Base-by-base conservation (phyloP, 2,888 invertebrate genomes). In the Eupithecia centaureata region DNA sequence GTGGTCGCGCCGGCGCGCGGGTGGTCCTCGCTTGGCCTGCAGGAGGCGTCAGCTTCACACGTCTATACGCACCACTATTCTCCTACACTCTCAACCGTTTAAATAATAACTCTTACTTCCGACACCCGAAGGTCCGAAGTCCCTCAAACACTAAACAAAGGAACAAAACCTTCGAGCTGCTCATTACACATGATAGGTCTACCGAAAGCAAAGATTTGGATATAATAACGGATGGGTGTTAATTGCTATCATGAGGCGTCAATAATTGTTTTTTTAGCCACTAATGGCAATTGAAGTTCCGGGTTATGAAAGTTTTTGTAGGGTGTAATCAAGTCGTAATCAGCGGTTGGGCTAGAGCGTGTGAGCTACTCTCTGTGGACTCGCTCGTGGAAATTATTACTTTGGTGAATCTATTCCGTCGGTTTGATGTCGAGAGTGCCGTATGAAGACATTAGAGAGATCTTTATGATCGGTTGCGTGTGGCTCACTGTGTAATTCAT, bases 241-340 rank as follows among this genome's bases (percentile, higher is more conserved):
- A 92, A 92, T 93, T 93, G 92, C 89, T 89, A 89, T 87, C 88
- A 89, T 88, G 88, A 89, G 89, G 90, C 89, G 89, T 90, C 88
- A 89, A 90, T 91, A 90, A 91, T 89, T 88, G 88, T 90, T 91
- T 90, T 89, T 91, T 91, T 87, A 84, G 85, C 83, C 84, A 86
- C 86, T 88, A 88, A 89, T 87, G 86, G 87, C 88, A 86, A 87
- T 86, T 82, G 85, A 88, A 90, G 90, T 91, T 92, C 91, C 91
- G 92, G 91, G 88, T 86, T 89, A 86, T 87, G 88, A 86, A 85
- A 86, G 89, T 92, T 93, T 93, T 92, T 93, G 91, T 92, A 79
- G 85, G 81, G 87, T 92, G 84, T 89, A 92, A 93, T 93, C 91
- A 90, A 90, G 86, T 73, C 81, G 86, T 91, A 92, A 92, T 92